A percentile compares a stretch with the other conserved stretches of the same genome.
phyloP scores from a whole-genome alignment of 2,888 invertebrate genomes.

The Dascillus cervinus region DNA sequence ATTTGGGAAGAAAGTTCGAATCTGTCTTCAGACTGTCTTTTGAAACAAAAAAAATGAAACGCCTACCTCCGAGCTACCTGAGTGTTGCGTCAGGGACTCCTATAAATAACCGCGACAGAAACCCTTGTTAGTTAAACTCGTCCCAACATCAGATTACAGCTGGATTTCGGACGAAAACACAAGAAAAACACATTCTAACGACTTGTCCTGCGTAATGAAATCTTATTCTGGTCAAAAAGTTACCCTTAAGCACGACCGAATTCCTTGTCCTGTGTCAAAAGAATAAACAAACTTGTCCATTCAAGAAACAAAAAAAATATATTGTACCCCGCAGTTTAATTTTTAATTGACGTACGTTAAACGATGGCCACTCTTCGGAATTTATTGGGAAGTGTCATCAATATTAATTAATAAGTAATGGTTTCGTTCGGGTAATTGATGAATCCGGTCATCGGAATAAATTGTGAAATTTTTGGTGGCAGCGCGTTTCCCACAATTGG shows the following conservation, averaged over 20 bases:
- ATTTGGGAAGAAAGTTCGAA: constrained; percentile 26
- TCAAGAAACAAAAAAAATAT: constrained; percentile 29
- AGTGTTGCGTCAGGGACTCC: constrained; percentile 41
- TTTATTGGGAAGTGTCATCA: constrained; percentile 36
- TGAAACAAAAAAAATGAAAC: constrained; percentile 39
- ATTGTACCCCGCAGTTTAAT: constrained; percentile 34
- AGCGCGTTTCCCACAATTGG: too few species aligned
- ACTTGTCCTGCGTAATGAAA: constrained; percentile 16
- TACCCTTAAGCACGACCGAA: constrained; percentile 35
- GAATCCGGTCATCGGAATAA: background rate
- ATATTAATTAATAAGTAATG: constrained; percentile 35
- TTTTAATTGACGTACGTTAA: constrained; percentile 38
- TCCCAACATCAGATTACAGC: constrained; percentile 38
- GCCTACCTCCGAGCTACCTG: constrained; percentile 43
- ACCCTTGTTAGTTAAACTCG: constrained; percentile 40
- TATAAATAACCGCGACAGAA: constrained; percentile 43
- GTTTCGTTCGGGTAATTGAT: constrained; percentile 1
- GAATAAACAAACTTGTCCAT: constrained; percentile 40
- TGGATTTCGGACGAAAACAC: constrained; percentile 19
- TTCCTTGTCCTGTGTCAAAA: constrained; percentile 36
- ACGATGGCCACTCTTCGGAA: constrained; percentile 32
- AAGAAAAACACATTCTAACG: constrained; percentile 2
- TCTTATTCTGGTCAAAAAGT: constrained; percentile 26
- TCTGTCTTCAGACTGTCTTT: constrained; percentile 38
- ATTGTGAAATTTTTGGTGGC: too few species aligned